These are phyloP conservation scores for Chiridota heheva DNA, from an alignment of 35 echinoderm and acorn worm species.

Conservation along the genomic window DNA sequence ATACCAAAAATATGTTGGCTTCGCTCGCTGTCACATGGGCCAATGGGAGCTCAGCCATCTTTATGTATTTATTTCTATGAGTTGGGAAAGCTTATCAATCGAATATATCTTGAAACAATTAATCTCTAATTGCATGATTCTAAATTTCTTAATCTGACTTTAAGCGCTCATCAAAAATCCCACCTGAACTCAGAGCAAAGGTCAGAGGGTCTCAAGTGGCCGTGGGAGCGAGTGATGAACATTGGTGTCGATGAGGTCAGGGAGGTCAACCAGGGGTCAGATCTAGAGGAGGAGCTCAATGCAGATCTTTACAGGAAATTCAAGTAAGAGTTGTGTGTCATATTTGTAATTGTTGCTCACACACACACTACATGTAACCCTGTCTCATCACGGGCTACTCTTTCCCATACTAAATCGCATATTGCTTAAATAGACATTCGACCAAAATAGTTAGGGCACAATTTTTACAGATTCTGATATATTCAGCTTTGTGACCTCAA, in stretches of 20 bases:
- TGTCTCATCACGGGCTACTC: too few species aligned
- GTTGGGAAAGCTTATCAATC: not conserved
- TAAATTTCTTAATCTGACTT: slow-evolving; percentile 6
- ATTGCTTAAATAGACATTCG: too few species aligned
- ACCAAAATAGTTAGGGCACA: too few species aligned
- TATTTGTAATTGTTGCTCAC: not conserved
- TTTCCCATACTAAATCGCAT: too few species aligned
- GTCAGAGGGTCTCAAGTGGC: slow-evolving; percentile 88
- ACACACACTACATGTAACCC: too few species aligned
- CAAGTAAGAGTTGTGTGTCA: slow-evolving; percentile 56
- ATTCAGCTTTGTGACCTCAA: too few species aligned
- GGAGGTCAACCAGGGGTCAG: slow-evolving; percentile 78
- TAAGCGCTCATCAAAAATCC: slow-evolving; percentile 77
- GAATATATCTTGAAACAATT: not conserved
- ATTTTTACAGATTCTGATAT: too few species aligned
- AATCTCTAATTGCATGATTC: not conserved
- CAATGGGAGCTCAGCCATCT: too few species aligned
- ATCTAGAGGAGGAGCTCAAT: slow-evolving; percentile 29
- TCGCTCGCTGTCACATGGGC: too few species aligned
- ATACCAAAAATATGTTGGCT: too few species aligned
- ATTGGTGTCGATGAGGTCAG: slow-evolving; percentile 75
- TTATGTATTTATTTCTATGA: too few species aligned
- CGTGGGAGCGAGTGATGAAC: slow-evolving; percentile 91
- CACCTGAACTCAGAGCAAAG: slow-evolving; percentile 80
- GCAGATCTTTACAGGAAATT: slow-evolving; percentile 85